Percentiles rank a stretch among this genome's conserved stretches.
Evolutionary conservation across 2,888 invertebrate species (phyloP).

Genomic region (Lepidocyrtoides sp.): DNA sequence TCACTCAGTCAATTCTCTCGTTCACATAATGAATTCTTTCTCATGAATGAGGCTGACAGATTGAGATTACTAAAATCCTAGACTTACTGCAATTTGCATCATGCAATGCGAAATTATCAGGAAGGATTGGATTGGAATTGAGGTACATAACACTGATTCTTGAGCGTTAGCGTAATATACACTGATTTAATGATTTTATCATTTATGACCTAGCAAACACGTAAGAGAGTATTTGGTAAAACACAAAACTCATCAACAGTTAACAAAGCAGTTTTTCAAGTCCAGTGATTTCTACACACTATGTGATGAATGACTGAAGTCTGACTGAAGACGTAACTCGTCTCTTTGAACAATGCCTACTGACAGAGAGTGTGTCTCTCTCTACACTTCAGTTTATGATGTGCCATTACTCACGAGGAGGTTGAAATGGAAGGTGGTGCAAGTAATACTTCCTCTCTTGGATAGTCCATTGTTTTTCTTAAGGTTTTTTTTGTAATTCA

Average conservation of each 20-base stretch:
- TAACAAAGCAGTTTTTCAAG: slow-evolving; percentile 13
- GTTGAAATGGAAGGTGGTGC: slow-evolving; percentile 51
- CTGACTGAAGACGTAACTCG: not conserved
- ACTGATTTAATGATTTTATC: not conserved
- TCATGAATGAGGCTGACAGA: slow-evolving; percentile 55
- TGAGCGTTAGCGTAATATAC: not conserved
- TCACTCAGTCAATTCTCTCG: slow-evolving; percentile 17
- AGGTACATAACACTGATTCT: not conserved
- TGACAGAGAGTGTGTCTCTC: not conserved
- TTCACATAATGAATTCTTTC: slow-evolving; percentile 59
- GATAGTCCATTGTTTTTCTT: not conserved
- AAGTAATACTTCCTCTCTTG: not conserved
- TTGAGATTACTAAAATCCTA: slow-evolving; percentile 50
- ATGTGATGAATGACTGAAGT: slow-evolving; percentile 14
- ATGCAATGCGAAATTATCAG: slow-evolving; percentile 20
- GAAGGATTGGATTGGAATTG: not conserved
- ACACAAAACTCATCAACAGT: not conserved
- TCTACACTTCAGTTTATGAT: not conserved
- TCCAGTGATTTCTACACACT: slow-evolving; percentile 25
- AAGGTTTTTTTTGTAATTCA: too few relatives aligned
- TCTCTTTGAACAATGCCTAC: too few relatives aligned
- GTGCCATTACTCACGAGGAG: slow-evolving; percentile 30
- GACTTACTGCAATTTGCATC: slow-evolving; percentile 37
- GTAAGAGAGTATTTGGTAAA: not conserved
- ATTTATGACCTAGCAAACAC: not conserved